phyloP scores from a whole-genome alignment of 2,888 invertebrate species.

The Syrista parreyssii region DNA sequence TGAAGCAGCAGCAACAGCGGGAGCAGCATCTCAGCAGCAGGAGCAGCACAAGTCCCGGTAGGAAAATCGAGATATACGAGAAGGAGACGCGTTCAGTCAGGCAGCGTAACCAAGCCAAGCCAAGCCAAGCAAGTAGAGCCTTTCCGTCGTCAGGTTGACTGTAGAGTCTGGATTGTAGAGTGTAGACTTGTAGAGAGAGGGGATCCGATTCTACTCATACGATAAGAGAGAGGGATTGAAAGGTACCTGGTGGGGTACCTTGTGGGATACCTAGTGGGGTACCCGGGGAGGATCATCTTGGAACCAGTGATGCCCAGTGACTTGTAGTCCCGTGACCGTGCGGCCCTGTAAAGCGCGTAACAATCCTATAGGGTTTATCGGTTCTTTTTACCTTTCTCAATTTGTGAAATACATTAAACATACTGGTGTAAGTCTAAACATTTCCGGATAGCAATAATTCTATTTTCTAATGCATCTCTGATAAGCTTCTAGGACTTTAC shows the following conservation, averaged over 20 bases:
- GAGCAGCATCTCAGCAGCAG: background rate
- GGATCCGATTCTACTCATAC: background rate
- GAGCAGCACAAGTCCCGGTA: conserved; percentile 11
- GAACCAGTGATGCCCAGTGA: background rate
- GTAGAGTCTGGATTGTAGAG: background rate
- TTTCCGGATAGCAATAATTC: background rate
- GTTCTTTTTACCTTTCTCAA: background rate
- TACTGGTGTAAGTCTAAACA: conserved; percentile 6
- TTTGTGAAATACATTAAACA: conserved; percentile 9
- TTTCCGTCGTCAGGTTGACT: background rate
- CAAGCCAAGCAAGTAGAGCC: background rate
- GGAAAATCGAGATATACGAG: conserved; percentile 23
- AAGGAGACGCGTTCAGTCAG: background rate
- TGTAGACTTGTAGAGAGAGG: background rate
- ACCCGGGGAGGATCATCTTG: background rate
- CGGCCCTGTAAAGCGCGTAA: background rate
- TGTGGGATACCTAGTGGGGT: background rate
- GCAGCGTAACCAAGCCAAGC: background rate
- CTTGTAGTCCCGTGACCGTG: background rate
- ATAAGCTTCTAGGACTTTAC: background rate
- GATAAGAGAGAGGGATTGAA: background rate
- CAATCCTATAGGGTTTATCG: background rate
- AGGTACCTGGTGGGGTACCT: background rate
- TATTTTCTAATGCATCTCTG: background rate
- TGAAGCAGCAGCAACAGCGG: background rate